Evolutionary conservation across 2,888 invertebrate species (phyloP).

Genomic region (Latheticus oryzae): DNA sequence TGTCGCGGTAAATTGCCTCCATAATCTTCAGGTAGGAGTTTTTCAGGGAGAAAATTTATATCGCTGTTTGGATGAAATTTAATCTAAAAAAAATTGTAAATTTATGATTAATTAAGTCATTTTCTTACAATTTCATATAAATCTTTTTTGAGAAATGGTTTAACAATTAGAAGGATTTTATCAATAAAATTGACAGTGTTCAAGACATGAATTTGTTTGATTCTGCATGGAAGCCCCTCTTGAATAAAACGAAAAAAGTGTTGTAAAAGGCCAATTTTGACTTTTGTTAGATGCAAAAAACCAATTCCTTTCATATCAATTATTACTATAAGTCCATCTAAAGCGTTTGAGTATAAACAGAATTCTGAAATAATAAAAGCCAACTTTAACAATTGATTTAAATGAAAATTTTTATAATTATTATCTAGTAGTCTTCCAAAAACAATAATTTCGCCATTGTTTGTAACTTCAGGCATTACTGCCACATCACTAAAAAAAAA

Average conservation of each 20-base stretch:
- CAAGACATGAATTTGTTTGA: constrained; percentile 64
- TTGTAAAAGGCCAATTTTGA: constrained; percentile 51
- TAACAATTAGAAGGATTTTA: constrained; percentile 61
- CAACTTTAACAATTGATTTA: constrained; percentile 50
- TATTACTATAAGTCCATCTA: constrained; percentile 52
- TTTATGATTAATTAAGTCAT: background rate
- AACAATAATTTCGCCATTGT: constrained; percentile 51
- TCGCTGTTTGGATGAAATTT: constrained; percentile 71
- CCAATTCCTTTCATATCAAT: constrained; percentile 55
- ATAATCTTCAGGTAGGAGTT: constrained; percentile 69
- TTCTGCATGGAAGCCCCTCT: constrained; percentile 61
- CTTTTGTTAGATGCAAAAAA: constrained; percentile 55
- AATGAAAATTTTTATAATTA: constrained; percentile 50
- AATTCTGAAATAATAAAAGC: constrained; percentile 54
- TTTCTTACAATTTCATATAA: constrained; percentile 51
- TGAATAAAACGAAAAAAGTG: constrained; percentile 57
- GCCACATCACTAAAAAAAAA: constrained; percentile 49
- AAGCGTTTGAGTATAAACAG: constrained; percentile 49
- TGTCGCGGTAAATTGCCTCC: constrained; percentile 65
- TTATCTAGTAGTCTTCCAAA: constrained; percentile 52
- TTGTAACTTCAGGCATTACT: constrained; percentile 48
- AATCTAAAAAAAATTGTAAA: constrained; percentile 67
- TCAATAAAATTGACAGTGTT: constrained; percentile 64
- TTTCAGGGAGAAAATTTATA: constrained; percentile 65
- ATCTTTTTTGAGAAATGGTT: constrained; percentile 57